Evolutionary conservation across 2,888 invertebrate genomes (phyloP).

Genomic region (Agriopis marginaria): DNA sequence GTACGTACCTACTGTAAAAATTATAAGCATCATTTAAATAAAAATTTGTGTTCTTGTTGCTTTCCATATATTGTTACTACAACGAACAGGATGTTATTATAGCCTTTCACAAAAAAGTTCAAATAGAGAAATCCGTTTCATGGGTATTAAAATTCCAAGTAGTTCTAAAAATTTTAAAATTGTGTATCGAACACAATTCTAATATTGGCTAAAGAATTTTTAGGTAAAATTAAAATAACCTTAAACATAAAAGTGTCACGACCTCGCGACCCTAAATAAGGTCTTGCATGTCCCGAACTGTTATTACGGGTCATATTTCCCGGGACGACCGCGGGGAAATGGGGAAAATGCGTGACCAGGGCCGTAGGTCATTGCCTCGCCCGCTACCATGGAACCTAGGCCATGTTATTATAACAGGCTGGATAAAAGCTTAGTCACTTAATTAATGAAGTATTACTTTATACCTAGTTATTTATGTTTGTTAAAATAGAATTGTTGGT

Average conservation of each 20-base stretch:
- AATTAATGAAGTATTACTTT: constrained; percentile 7
- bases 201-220: neutral
- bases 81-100: too few species aligned
- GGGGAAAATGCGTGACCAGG: constrained; percentile 64
- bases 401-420: constrained; percentile 14
- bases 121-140: neutral
- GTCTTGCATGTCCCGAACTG: constrained; percentile 64
- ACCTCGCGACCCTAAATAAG: constrained; percentile 62
- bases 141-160: neutral
- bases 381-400: constrained; percentile 22
- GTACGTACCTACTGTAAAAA: too few species aligned
- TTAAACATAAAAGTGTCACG: constrained; percentile 47
- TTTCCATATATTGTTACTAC: too few species aligned
- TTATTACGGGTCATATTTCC: constrained; percentile 62
- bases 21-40: too few species aligned
- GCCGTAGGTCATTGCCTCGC: constrained; percentile 48
- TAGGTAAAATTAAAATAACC: constrained; percentile 33
- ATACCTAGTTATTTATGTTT: neutral
- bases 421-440: constrained; percentile 14
- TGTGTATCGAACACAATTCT: neutral
- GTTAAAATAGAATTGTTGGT: neutral
- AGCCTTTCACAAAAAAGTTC: too few species aligned
- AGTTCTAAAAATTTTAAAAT: neutral
- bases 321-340: constrained; percentile 56
- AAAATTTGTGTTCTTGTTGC: too few species aligned